Evolutionary conservation across 1,140 invertebrate species (phyloP), one percentile per base, ranked within the genome.

Genomic region (Aphis gossypii): DNA sequence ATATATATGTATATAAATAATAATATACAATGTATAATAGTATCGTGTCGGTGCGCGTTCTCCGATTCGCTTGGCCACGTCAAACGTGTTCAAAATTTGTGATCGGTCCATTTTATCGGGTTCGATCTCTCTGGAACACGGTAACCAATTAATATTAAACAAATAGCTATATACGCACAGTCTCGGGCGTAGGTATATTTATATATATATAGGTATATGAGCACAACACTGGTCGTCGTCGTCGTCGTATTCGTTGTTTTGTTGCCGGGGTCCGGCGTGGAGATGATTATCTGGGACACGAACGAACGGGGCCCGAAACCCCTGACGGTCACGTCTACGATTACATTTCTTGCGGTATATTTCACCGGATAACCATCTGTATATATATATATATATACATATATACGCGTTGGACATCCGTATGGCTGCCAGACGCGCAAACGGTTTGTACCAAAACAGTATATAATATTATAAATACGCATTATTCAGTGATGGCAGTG

Each of bases 131-230:
- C 83, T 56, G 82, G 82, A 93, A 86, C 92, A 86, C 92, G 92
- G 92, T 93, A 54, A 93, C 92, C 92, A 93, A 93, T 93, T 93
- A 93, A 93, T 93, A 93, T 93, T 93, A 93, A 93, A 93, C 92
- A 93, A 93, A 93, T 93, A 93, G 91, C 56, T 48, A 76, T 76
- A 76, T 76, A 76, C 60, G 89, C 14, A 8, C 46, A 76, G 68
- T 83, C 60, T 38, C 76, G 76, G 68, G 7, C 14, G 38, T 90
- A 35, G 23, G 41, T 86, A 46, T 46, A 46, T 35, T 35, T 35
- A 35, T 46, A 30, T 46, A 44, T 44, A 44, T 44, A 44, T 20
- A 68, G n/a, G n/a, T 44, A 30, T 38, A 38, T 9, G 60, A 25
- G n/a, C 41, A 54, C 46, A 68, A 41, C 68, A 35, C n/a, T 25